Base-by-base conservation (phyloP, 2,113 vertebrate species). In the Pterophyllum scalare region DNA sequence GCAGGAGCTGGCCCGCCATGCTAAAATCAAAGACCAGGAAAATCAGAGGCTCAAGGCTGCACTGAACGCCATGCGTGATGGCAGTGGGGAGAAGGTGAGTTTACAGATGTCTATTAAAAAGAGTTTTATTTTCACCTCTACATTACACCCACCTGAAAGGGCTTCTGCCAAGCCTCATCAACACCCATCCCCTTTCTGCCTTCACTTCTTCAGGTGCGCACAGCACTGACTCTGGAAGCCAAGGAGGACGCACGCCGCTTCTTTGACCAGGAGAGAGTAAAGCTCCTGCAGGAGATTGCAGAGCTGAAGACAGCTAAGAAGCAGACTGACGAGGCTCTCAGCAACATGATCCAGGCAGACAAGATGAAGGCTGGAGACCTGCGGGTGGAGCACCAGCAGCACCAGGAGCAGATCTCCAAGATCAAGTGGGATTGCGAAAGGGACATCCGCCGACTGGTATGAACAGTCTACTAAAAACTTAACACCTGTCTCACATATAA, bases 401-500 rank as follows among this genome's bases (percentile, higher is more conserved):
- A 99, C 88, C 98, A 99, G 92, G 98, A 99, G 90, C 96, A 98
- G 80, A 98, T 99, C 93, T 97, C 97, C 19, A 99, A 99, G 94
- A 98, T 99, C 96, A 99, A 99, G 91, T 99, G 98, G 98, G 98
- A 99, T 91, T 97, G 96, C 0, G 98, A 99, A 93, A 95, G 93
- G 80, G 98, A 99, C 88, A 97, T 99, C 85, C 97, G 98, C 74
- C 96, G 98, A 90, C 96, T 99, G 97, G 98, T 95, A 80, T 2
- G 58, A 49, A 75, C 40, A 49, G 10, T n/a, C 65, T 54, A 31
- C 24, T 31, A 72, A 28, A 33, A 14, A 49, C 26, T 12, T 11
- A 22, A 57, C 8, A 22, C 54, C 3, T 10, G 24, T 70, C 28
- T 70, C 6, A 70, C 2, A 33, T 54, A 17, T 20, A 19, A 72